Percentiles rank a stretch among this genome's conserved stretches.
phyloP scores from a whole-genome alignment of 2,888 invertebrate species.

The Erebia epiphron region DNA sequence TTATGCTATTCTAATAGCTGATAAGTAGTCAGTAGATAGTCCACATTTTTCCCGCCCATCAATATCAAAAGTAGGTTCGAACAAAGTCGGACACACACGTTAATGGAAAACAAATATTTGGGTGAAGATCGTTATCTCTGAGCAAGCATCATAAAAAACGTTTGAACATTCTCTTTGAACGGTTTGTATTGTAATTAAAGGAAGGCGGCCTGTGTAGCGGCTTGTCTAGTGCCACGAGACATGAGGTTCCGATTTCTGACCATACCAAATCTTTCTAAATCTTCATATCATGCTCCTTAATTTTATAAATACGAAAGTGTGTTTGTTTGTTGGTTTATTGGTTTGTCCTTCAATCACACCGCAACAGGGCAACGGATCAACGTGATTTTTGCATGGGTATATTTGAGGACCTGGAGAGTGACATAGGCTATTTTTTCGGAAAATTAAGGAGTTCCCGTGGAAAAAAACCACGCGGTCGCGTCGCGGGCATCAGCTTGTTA shows the following conservation, averaged over 20 bases:
- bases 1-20: conserved; percentile 27
- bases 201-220: background rate
- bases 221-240: background rate
- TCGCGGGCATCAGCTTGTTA: too few relatives aligned
- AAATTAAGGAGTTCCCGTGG: too few relatives aligned
- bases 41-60: conserved; percentile 28
- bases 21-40: conserved; percentile 32
- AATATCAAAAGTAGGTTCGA: conserved; percentile 34
- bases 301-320: too few relatives aligned
- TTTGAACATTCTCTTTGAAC: conserved; percentile 18
- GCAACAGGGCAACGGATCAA: too few relatives aligned
- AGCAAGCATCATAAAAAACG: conserved; percentile 35
- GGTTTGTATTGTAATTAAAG: conserved; percentile 20
- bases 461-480: too few relatives aligned
- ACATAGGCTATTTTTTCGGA: too few relatives aligned
- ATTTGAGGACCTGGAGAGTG: too few relatives aligned
- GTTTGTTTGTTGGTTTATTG: too few relatives aligned
- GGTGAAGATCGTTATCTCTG: conserved; percentile 39
- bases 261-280: background rate
- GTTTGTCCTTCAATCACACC: too few relatives aligned
- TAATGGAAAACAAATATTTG: conserved; percentile 47
- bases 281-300: too few relatives aligned
- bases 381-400: too few relatives aligned
- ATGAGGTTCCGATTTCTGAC: background rate
- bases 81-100: conserved; percentile 39